Conservation (phyloP, 2,888 invertebrate species). For the Hirtodrosophila duncani region DNA sequence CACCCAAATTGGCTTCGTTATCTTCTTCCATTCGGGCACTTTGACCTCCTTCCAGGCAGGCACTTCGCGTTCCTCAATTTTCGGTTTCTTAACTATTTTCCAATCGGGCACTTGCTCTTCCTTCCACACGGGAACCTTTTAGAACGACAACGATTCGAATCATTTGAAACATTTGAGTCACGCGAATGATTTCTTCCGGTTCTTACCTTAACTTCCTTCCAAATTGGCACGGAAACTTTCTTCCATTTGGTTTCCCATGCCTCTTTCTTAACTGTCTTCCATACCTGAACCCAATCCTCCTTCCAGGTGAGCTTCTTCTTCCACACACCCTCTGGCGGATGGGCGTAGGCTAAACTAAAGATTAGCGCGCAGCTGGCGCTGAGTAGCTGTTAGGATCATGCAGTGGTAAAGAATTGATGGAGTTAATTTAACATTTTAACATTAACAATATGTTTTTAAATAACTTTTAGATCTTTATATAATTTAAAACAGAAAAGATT, state of each 20-base stretch:
- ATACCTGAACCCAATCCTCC: constrained; percentile 85
- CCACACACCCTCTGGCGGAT: constrained; percentile 85
- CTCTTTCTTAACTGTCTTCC: constrained; percentile 86
- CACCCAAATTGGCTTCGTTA: constrained; percentile 79
- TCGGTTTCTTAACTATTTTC: constrained; percentile 82
- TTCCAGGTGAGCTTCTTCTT: constrained; percentile 91
- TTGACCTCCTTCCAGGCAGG: constrained; percentile 87
- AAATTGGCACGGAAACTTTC: constrained; percentile 85
- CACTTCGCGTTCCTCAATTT: constrained; percentile 85
- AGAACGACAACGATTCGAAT: constrained; percentile 51
- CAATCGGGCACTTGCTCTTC: constrained; percentile 86
- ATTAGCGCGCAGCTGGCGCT: constrained; percentile 76
- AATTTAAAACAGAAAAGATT: too few species aligned
- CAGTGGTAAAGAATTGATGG: constrained; percentile 23
- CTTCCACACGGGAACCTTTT: constrained; percentile 85
- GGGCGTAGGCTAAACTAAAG: constrained; percentile 73
- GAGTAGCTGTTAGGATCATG: constrained; percentile 73
- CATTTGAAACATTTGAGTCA: neutral
- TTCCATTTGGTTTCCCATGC: constrained; percentile 88
- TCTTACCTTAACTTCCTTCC: constrained; percentile 82
- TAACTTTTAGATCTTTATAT: too few species aligned
- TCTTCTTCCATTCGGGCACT: constrained; percentile 83
- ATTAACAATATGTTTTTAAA: neutral
- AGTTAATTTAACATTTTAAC: constrained; percentile 1
- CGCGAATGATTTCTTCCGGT: neutral